These are phyloP conservation scores for Equus przewalskii DNA, from an alignment of 2,113 vertebrate species.

Conservation along the genomic window DNA sequence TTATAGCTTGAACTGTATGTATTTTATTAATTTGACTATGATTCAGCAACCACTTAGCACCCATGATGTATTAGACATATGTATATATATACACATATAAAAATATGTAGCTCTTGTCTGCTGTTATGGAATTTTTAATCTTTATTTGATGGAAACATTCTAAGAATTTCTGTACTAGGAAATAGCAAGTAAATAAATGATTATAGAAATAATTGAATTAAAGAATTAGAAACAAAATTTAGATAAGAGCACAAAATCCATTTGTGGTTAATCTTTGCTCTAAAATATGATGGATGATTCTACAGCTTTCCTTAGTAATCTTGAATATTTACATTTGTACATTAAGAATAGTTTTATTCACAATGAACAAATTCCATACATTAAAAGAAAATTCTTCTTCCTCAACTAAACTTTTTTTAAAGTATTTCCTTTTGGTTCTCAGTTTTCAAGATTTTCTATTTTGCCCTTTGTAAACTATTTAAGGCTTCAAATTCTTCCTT, in stretches of 20 bases:
- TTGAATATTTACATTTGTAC: not conserved
- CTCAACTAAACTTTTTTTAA: not conserved
- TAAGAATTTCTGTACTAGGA: constrained; percentile 20
- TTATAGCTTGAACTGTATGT: not conserved
- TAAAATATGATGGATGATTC: not conserved
- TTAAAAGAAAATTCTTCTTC: not conserved
- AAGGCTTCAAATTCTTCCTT: not conserved
- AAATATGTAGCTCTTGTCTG: not conserved
- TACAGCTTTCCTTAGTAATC: not conserved
- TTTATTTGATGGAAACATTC: not conserved
- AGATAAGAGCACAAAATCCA: not conserved
- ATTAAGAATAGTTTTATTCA: constrained; percentile 8
- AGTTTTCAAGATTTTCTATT: not conserved
- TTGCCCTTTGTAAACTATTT: not conserved
- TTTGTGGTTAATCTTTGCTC: not conserved
- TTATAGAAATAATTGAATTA: not conserved
- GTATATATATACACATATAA: not conserved
- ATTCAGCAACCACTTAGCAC: constrained; percentile 14
- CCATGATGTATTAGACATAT: not conserved
- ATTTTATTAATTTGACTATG: constrained; percentile 46
- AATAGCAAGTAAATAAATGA: not conserved
- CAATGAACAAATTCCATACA: not conserved
- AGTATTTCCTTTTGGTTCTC: not conserved
- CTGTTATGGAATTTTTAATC: not conserved
- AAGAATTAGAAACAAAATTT: not conserved